Conservation (phyloP, 2,888 invertebrate genomes). For the Exocentrus adspersus region DNA sequence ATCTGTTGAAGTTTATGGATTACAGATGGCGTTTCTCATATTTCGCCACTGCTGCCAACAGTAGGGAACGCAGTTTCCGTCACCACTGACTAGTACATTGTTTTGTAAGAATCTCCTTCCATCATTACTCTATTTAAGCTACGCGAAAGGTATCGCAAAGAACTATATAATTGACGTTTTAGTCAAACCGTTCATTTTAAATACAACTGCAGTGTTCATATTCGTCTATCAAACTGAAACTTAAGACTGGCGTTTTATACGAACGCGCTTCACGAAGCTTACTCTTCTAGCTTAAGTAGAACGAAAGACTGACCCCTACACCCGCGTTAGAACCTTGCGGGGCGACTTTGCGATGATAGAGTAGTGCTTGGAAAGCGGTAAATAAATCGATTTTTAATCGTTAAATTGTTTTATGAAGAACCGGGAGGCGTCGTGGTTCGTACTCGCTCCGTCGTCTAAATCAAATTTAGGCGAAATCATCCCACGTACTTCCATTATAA, state of each 20-base stretch:
- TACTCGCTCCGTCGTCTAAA: no score
- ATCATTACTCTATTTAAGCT: neutral
- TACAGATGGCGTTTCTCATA: no score
- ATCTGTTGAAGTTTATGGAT: no score
- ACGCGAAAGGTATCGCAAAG: conserved; percentile 3
- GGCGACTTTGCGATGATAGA: neutral
- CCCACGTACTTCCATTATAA: conserved; percentile 23
- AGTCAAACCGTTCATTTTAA: neutral
- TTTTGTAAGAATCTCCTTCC: neutral
- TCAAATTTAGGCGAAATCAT: conserved; percentile 18
- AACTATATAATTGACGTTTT: conserved; percentile 11
- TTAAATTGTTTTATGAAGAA: no score
- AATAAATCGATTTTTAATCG: conserved; percentile 4
- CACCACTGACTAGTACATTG: no score
- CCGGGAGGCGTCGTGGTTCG: no score
- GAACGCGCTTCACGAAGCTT: conserved; percentile 12
- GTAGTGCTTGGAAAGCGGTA: neutral
- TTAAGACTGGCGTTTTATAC: conserved; percentile 15
- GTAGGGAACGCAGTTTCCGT: no score
- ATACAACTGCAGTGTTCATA: neutral
- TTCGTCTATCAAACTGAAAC: conserved; percentile 6
- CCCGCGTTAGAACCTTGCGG: neutral
- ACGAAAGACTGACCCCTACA: conserved; percentile 18
- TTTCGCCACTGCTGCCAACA: no score
- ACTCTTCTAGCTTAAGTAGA: conserved; percentile 16